Evolutionary conservation across 2,113 vertebrate genomes (phyloP).

Genomic region (Hemicordylus capensis): DNA sequence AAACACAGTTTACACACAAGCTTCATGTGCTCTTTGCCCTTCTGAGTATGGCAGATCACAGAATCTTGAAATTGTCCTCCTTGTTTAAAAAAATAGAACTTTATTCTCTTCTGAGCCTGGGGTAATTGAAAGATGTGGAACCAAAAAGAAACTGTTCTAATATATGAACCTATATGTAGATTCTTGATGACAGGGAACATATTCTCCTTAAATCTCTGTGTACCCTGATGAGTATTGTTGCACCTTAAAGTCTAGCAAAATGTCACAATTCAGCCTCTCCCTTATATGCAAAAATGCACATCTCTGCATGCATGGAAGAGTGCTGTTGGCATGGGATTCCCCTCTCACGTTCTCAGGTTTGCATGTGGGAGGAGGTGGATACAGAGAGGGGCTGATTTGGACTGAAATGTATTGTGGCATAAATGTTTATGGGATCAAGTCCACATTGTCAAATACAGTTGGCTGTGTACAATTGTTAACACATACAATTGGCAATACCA

Average conservation of each 20-base stretch:
- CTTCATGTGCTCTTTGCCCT: constrained; percentile 9
- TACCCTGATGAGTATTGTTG: neutral
- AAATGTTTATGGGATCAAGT: neutral
- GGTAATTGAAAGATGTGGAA: constrained; percentile 2
- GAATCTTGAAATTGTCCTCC: neutral
- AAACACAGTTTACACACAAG: neutral
- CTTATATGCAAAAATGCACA: neutral
- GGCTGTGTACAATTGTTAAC: too few relatives aligned
- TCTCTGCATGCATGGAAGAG: neutral
- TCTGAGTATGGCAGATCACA: neutral
- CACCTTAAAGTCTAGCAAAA: neutral
- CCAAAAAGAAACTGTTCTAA: neutral
- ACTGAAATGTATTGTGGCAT: neutral
- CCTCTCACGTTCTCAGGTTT: neutral
- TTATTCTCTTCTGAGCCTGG: neutral
- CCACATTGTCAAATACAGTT: neutral
- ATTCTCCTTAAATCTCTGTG: neutral
- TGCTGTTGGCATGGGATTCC: neutral
- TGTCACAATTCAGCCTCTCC: neutral
- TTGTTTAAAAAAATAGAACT: constrained; percentile 3
- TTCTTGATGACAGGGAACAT: constrained; percentile 5
- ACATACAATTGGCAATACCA: too few relatives aligned
- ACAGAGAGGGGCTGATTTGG: neutral
- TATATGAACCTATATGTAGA: neutral
- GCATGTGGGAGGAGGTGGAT: neutral